Conservation (phyloP, 2,797 vertebrate species). For the Prunella strophiata region DNA sequence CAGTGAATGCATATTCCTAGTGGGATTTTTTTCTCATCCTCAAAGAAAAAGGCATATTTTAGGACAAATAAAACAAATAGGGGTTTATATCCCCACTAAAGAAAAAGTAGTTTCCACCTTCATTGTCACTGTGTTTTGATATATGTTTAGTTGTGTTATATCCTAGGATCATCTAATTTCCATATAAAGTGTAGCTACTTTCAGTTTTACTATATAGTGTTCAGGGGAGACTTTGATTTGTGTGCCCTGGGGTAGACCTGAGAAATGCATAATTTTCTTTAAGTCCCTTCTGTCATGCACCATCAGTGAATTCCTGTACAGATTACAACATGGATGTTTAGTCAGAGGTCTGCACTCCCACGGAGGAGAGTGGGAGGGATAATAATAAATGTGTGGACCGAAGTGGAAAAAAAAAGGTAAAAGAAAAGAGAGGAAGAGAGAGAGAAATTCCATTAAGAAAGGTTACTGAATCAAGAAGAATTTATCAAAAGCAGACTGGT, state of each 20-base stretch:
- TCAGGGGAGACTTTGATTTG: constrained; percentile 78
- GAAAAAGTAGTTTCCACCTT: constrained; percentile 45
- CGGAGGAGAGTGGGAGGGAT: constrained; percentile 2
- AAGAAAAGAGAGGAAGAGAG: constrained; percentile 54
- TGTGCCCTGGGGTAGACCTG: constrained; percentile 75
- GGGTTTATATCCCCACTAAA: neutral
- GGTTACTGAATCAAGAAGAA: constrained; percentile 76
- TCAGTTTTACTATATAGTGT: constrained; percentile 68
- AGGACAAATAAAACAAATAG: constrained; percentile 42
- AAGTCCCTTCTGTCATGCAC: constrained; percentile 71
- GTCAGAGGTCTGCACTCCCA: constrained; percentile 59
- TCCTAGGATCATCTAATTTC: constrained; percentile 76
- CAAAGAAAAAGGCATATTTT: neutral
- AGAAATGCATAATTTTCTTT: constrained; percentile 76
- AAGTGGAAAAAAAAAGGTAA: constrained; percentile 41
- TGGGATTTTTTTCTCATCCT: neutral
- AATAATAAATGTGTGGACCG: constrained; percentile 50
- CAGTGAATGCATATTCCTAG: neutral
- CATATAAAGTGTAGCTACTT: constrained; percentile 78
- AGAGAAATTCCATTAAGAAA: constrained; percentile 73
- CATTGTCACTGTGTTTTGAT: constrained; percentile 70
- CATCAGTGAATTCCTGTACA: constrained; percentile 66
- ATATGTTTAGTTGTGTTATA: constrained; percentile 65
- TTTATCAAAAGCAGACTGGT: constrained; percentile 68
- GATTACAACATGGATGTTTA: constrained; percentile 71